Evolutionary conservation across 2,888 invertebrate genomes (phyloP).

Genomic region (Oxyteleia sp.): DNA sequence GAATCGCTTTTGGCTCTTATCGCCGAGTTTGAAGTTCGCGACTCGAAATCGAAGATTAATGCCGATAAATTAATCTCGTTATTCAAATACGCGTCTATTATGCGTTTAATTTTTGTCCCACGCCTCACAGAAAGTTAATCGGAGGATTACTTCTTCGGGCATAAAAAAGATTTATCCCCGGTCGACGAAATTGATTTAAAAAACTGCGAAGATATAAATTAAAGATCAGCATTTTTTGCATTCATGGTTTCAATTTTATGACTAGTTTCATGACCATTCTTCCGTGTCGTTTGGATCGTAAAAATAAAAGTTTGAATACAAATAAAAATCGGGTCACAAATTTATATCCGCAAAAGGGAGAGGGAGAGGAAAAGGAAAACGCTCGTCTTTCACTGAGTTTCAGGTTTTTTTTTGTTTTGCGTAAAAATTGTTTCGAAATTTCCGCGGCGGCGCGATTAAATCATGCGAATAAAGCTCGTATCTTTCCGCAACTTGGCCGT

Average conservation of each 20-base stretch:
- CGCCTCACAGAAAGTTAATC: conserved; percentile 17
- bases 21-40: conserved; percentile 1
- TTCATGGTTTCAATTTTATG: conserved; percentile 59
- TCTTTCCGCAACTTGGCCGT: conserved; percentile 3
- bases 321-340: conserved; percentile 47
- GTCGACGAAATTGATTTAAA: conserved; percentile 33
- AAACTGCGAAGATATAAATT: conserved; percentile 50
- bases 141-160: conserved; percentile 16
- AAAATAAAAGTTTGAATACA: conserved; percentile 57
- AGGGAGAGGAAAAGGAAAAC: conserved; percentile 7
- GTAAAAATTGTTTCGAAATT: conserved; percentile 20
- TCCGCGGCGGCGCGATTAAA: conserved; percentile 14
- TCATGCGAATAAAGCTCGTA: conserved; percentile 7
- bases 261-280: conserved; percentile 35
- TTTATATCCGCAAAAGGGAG: conserved; percentile 38
- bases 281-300: conserved; percentile 45
- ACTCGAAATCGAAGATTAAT: conserved; percentile 12
- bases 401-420: conserved; percentile 11
- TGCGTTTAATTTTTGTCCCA: neutral
- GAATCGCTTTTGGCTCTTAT: conserved; percentile 1
- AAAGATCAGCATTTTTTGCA: conserved; percentile 58
- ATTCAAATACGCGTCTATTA: conserved; percentile 8
- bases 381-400: conserved; percentile 37
- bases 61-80: conserved; percentile 22
- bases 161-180: conserved; percentile 8